Conservation (phyloP, 2,797 vertebrate species). For the Diglossa cyanea region DNA sequence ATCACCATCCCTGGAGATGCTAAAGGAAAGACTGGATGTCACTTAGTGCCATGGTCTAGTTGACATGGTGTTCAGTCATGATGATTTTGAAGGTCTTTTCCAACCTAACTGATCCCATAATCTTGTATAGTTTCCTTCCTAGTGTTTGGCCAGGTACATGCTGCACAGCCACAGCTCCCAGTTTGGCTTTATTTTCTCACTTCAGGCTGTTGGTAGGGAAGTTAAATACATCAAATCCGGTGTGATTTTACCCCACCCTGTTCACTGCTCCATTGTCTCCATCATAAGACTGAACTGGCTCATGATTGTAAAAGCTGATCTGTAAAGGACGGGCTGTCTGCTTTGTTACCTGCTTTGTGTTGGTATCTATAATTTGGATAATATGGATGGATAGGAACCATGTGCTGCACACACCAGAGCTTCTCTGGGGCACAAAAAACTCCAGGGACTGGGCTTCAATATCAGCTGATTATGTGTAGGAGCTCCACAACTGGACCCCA, state of each 20-base stretch:
- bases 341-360: neutral
- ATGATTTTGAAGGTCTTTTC: neutral
- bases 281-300: neutral
- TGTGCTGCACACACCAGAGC: neutral
- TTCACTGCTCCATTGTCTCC: neutral
- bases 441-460: neutral
- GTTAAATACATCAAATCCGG: neutral
- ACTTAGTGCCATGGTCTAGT: neutral
- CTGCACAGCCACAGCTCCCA: neutral
- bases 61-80: neutral
- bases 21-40: neutral
- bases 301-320: neutral
- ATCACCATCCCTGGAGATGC: neutral
- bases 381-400: neutral
- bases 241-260: rapidly evolving
- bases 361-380: neutral
- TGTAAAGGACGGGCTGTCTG: neutral
- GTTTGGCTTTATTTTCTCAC: neutral
- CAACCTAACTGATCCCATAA: neutral
- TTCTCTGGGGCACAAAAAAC: rapidly evolving
- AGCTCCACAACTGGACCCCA: neutral
- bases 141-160: neutral
- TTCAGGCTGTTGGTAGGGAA: neutral
- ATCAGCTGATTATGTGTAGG: neutral
- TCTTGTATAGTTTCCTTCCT: neutral